These are phyloP conservation scores for Myiotriccus ornatus DNA, from an alignment of 2,797 vertebrate species.

Conservation along the genomic window DNA sequence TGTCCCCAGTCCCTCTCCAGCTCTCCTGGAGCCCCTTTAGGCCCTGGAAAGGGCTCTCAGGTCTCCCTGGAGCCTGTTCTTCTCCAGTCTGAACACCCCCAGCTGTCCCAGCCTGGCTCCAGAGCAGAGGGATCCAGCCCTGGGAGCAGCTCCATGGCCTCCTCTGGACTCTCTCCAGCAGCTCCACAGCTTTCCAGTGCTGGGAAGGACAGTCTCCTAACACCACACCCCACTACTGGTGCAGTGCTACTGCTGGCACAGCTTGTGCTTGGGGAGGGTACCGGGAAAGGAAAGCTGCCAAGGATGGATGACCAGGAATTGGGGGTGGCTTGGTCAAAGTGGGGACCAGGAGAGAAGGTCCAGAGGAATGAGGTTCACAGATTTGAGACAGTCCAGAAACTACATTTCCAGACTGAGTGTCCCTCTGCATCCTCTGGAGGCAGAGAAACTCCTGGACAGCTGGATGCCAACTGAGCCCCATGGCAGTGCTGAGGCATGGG, in stretches of 20 bases:
- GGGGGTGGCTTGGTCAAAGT: neutral
- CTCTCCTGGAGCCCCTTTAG: neutral
- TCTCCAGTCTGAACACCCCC: neutral
- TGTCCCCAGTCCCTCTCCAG: neutral
- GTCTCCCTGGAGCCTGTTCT: neutral
- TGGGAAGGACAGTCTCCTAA: neutral
- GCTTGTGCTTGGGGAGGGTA: neutral
- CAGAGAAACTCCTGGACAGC: neutral
- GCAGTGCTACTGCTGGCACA: neutral
- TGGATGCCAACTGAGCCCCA: neutral
- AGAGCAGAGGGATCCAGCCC: neutral
- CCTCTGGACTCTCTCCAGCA: neutral
- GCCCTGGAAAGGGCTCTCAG: neutral
- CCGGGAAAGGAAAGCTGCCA: neutral
- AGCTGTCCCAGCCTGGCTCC: neutral
- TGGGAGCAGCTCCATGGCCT: neutral
- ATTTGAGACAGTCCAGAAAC: neutral
- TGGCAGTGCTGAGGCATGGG: accelerated
- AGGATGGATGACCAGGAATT: neutral
- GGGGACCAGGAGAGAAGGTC: neutral
- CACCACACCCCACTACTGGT: neutral
- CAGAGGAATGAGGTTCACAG: neutral
- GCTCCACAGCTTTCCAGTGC: neutral
- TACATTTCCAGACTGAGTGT: neutral
- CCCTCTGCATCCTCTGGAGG: neutral